These are phyloP conservation scores for Hermetia illucens DNA, from an alignment of 1,140 invertebrate species.

Conservation along the genomic window DNA sequence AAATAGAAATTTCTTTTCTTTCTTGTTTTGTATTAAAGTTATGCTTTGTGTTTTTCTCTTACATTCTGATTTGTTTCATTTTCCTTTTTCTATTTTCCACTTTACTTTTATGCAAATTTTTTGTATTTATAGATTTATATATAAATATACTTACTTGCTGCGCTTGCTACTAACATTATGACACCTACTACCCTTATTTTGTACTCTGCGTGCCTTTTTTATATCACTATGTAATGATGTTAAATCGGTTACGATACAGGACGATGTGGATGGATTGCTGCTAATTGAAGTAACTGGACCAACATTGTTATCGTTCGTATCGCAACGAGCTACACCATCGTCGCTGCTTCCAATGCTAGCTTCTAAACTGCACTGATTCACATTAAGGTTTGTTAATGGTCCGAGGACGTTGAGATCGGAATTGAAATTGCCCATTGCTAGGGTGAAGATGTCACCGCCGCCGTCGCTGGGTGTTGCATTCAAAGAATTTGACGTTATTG, in stretches of 20 bases:
- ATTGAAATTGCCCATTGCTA: background rate
- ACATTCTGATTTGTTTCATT: no score
- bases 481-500: background rate
- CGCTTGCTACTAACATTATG: slow-evolving; percentile 28
- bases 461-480: background rate
- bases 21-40: background rate
- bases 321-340: background rate
- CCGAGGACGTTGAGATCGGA: background rate
- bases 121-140: background rate
- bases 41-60: background rate
- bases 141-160: slow-evolving; percentile 9
- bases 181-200: slow-evolving; percentile 26
- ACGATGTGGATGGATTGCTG: slow-evolving; percentile 4
- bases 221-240: slow-evolving; percentile 12
- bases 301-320: background rate
- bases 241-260: slow-evolving; percentile 2
- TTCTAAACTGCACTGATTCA: no score
- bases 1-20: background rate
- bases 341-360: slow-evolving; percentile 1
- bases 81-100: background rate
- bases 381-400: background rate
- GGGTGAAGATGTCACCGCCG: no score
- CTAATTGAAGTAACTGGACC: slow-evolving; percentile 7
- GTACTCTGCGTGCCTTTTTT: slow-evolving; percentile 32
- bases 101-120: background rate